Evolutionary conservation across 2,113 vertebrate species (phyloP), one percentile per base, ranked within the genome.

Genomic region (Spilogale gracilis): DNA sequence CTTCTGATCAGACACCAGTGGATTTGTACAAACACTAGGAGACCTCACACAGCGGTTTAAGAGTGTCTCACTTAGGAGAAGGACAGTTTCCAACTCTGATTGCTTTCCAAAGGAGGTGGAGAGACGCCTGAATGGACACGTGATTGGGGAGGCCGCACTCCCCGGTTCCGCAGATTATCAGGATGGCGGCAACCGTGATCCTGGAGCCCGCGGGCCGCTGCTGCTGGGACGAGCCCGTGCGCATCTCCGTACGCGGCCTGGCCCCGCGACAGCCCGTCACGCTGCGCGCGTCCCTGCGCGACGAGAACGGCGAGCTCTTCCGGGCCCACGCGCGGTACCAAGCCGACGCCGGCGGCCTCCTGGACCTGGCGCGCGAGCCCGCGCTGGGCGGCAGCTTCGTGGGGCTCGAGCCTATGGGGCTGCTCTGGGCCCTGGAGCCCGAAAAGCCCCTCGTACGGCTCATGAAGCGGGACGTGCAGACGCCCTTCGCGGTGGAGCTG

Each of bases 391-490:
- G 99, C 89, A 99, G 98, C 98, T 99, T 98, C 56, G 7, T 9
- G 0, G 99, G 99, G 9, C 95, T 98, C 52, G 98, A 99, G 97
- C 98, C 99, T 0, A 99, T 99, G 98, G 99, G 98, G 54, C 97
- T 99, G 52, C 18, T 99, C 60, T 99, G 99, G 99, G 95, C 98
- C 21, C 82, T 99, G 98, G 91, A 74, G 91, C 93, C 99, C 3
- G 89, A 96, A 17, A 92, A 79, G 0, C 99, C 98, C 5, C 48
- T 97, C 0, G 97, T 97, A 91, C 96, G 98, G 0, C 89, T 99
- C 71, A 25, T 98, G 8, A 99, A 99, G 98, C 98, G 94, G 89
- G 97, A 99, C 16, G 98, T 99, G 90, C 97, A 94, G 80, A 98
- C 97, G 50, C 99, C 99, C 2, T 98, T 98, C 85, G 45, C 0